Percentiles rank a stretch among this genome's conserved stretches.
phyloP scores from a whole-genome alignment of 2,888 invertebrate species.

The Caenorhabditis sp. region DNA sequence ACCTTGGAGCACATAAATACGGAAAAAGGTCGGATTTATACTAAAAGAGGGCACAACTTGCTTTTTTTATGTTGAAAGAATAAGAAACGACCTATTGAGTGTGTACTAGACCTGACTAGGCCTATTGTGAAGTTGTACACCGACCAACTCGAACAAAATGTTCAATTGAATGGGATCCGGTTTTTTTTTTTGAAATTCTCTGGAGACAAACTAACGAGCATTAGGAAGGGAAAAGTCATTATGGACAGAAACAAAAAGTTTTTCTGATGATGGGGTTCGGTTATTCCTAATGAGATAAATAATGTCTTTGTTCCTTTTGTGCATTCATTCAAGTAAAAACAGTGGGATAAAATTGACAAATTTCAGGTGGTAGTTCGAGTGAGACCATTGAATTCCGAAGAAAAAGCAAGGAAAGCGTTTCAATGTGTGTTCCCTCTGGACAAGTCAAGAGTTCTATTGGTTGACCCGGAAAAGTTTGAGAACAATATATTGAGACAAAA shows the following conservation, averaged over 20 bases:
- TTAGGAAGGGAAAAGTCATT: slow-evolving; percentile 4
- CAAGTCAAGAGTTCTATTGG: slow-evolving; percentile 85
- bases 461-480: slow-evolving; percentile 83
- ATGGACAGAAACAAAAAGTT: neutral
- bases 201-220: slow-evolving; percentile 5
- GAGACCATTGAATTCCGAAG: slow-evolving; percentile 87
- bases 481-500: slow-evolving; percentile 85
- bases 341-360: neutral
- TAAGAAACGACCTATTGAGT: slow-evolving; percentile 19
- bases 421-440: slow-evolving; percentile 87
- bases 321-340: no score
- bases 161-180: neutral
- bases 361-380: slow-evolving; percentile 90
- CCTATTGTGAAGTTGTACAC: slow-evolving; percentile 11
- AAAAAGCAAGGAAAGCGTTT: slow-evolving; percentile 83
- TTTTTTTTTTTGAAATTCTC: slow-evolving; percentile 5
- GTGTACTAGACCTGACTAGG: neutral
- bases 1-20: slow-evolving; percentile 25
- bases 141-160: neutral
- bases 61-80: neutral
- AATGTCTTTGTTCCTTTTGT: slow-evolving; percentile 2
- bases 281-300: slow-evolving; percentile 6
- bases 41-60: slow-evolving; percentile 27
- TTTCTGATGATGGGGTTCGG: neutral
- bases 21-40: slow-evolving; percentile 19